Evolutionary conservation across 1,140 invertebrate species (phyloP), one percentile per base, ranked within the genome.

Genomic region (Augochlora pura): DNA sequence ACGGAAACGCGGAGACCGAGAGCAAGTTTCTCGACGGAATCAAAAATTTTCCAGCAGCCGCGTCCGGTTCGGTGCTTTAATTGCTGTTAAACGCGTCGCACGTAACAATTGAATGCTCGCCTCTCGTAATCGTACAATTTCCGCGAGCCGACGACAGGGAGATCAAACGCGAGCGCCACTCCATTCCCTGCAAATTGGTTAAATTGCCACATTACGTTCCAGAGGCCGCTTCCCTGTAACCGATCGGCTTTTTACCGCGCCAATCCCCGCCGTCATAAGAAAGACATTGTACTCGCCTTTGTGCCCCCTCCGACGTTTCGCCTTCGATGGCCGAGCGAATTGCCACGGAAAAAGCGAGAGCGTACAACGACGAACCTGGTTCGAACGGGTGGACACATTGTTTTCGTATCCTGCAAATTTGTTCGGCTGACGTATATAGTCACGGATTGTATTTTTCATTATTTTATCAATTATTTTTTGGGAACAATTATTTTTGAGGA

Each of bases 191-290:
- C 76, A 78, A 78, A 78, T 78, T 78, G 76, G 76, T 78, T 78
- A 78, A 78, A 78, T 78, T 78, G 76, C 76, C 76, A 42, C 76
- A 62, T 78, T 72, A 78, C 76, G 69, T 78, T 78, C 76, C 69
- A 42, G 60, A 38, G 60, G 23, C 60, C 76, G 60, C 72, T 78
- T 78, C 76, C 23, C 46, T 78, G 69, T 78, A 78, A 78, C 76
- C 69, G 76, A 78, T 78, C 76, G 46, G 25, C 60, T 72, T 78
- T 78, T 78, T 78, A 32, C 42, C 76, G 23, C 9, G 27, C 42
- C 59, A 49, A 57, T 46, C 42, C 60, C 25, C 7, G 38, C n/a
- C 60, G 49, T 72, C 76, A 78, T 78, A 72, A 78, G 76, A 78
- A 78, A 78, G 76, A 78, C 76, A 78, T 78, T 78, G 76, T 57